Evolutionary conservation across 2,797 vertebrate genomes (phyloP).

Genomic region (Artibeus jamaicensis): DNA sequence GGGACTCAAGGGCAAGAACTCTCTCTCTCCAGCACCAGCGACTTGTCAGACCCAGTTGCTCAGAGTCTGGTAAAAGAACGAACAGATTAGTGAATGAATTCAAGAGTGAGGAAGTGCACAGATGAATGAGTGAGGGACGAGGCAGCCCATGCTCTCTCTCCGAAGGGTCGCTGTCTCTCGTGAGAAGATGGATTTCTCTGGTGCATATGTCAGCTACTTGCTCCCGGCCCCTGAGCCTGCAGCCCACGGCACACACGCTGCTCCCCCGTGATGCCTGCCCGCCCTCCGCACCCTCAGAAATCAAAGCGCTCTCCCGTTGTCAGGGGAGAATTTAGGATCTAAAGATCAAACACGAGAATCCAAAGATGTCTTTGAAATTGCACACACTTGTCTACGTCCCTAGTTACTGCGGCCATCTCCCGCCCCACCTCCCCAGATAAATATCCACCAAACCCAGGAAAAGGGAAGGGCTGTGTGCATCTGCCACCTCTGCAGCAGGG

Average conservation of each 20-base stretch:
- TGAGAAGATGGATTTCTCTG: accelerated
- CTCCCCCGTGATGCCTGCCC: accelerated
- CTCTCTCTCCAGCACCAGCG: neutral
- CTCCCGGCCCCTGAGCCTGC: neutral
- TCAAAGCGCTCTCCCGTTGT: neutral
- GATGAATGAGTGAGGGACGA: accelerated
- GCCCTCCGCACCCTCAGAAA: neutral
- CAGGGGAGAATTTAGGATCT: neutral
- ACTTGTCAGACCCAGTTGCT: neutral
- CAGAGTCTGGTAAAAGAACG: neutral
- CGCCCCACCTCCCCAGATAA: neutral
- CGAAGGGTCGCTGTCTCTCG: accelerated
- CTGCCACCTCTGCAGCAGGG: neutral
- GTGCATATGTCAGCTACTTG: neutral
- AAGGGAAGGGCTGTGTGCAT: too few species aligned
- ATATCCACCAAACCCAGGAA: neutral
- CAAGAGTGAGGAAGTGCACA: accelerated
- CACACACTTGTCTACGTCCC: neutral
- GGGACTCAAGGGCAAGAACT: neutral
- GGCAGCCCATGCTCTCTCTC: neutral
- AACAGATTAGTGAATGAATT: too few species aligned
- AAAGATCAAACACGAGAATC: neutral
- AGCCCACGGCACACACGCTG: accelerated
- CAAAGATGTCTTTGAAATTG: neutral
- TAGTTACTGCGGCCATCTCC: too few species aligned